Evolutionary conservation across 2,888 invertebrate species (phyloP).

Genomic region (Heliconius aoede): DNA sequence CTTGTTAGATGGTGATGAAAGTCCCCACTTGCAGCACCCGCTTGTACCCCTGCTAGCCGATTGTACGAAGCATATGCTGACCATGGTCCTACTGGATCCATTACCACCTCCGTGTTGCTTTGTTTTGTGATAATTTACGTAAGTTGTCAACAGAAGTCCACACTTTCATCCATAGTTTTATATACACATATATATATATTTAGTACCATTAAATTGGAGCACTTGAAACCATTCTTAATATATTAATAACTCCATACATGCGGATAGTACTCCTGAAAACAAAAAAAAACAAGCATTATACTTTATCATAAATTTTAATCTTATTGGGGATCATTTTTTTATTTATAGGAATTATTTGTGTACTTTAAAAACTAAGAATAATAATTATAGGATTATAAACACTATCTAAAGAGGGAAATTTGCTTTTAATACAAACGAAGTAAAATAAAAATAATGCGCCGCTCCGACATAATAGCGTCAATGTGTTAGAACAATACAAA

Average conservation of each 20-base stretch:
- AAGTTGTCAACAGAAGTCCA: conserved; percentile 80
- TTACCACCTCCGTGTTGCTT: conserved; percentile 84
- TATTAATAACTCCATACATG: conserved; percentile 56
- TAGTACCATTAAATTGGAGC: conserved; percentile 69
- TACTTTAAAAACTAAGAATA: conserved; percentile 1
- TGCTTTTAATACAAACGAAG: conserved; percentile 34
- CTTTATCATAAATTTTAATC: conserved; percentile 43
- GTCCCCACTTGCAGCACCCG: conserved; percentile 87
- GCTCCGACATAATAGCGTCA: conserved; percentile 78
- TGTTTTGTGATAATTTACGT: conserved; percentile 71
- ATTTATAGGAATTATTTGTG: neutral
- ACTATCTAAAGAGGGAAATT: neutral
- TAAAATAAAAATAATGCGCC: conserved; percentile 72
- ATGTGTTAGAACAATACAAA: conserved; percentile 72
- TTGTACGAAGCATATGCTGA: conserved; percentile 92
- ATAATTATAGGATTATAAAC: neutral
- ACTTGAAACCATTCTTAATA: conserved; percentile 66
- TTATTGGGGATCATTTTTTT: conserved; percentile 46
- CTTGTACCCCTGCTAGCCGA: conserved; percentile 89
- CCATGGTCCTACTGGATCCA: conserved; percentile 97
- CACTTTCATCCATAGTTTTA: conserved; percentile 83
- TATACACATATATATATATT: conserved; percentile 66
- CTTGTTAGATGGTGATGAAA: conserved; percentile 87
- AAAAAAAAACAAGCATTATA: conserved; percentile 56
- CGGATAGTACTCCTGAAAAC: conserved; percentile 74